Evolutionary conservation across 2,888 invertebrate species (phyloP).

Genomic region (Leptinotarsa haldemani): DNA sequence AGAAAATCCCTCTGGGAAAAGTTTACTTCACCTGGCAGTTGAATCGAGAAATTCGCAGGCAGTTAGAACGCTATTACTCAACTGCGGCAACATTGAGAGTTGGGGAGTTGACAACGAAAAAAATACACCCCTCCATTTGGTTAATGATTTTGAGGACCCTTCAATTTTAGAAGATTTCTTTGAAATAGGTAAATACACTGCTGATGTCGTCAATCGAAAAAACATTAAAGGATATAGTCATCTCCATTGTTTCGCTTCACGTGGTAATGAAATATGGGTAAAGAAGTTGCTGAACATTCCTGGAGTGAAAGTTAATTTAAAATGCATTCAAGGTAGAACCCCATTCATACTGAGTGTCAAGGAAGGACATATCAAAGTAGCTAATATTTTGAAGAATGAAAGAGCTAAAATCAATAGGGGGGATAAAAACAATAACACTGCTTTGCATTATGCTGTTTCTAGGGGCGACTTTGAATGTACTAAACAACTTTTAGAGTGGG

Average conservation of each 20-base stretch:
- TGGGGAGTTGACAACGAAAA: constrained; percentile 29
- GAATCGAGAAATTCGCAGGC: constrained; percentile 3
- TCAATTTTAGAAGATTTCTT: not conserved
- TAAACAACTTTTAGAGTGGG: constrained; percentile 22
- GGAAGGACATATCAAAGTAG: constrained; percentile 20
- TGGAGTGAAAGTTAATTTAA: constrained; percentile 14
- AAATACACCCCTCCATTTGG: constrained; percentile 31
- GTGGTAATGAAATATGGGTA: constrained; percentile 22
- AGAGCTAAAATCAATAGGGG: constrained; percentile 24
- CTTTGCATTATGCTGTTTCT: constrained; percentile 22
- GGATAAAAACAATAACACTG: constrained; percentile 25
- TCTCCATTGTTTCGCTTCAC: constrained; percentile 18
- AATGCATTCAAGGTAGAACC: constrained; percentile 21
- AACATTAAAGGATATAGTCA: constrained; percentile 20
- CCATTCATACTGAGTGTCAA: constrained; percentile 28
- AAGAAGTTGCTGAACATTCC: constrained; percentile 16
- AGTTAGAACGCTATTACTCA: constrained; percentile 1
- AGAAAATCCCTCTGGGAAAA: constrained; percentile 23
- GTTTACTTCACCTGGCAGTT: constrained; percentile 33
- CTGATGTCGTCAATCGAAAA: not conserved
- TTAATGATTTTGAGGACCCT: constrained; percentile 13
- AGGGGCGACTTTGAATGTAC: constrained; percentile 19
- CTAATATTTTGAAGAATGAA: not conserved
- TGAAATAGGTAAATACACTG: not conserved
- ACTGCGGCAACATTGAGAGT: not conserved